Evolutionary conservation across 2,797 vertebrate genomes (phyloP).

Genomic region (Erpetoichthys calabaricus): DNA sequence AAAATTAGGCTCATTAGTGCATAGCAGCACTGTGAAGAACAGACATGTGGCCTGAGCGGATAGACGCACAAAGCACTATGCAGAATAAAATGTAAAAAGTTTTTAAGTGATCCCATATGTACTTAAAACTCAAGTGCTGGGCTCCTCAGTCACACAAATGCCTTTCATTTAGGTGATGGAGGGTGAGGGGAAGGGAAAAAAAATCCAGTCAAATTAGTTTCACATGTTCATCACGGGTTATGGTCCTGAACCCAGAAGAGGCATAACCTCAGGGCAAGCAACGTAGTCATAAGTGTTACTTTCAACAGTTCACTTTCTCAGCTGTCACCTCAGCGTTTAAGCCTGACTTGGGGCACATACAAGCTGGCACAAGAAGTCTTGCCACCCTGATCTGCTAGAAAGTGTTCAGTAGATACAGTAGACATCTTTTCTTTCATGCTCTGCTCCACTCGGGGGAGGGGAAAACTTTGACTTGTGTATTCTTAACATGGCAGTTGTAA

Average conservation of each 20-base stretch:
- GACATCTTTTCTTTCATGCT: no score
- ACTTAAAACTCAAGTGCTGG: conserved; percentile 34
- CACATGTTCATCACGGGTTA: conserved; percentile 37
- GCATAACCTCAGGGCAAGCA: conserved; percentile 17
- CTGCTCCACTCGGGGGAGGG: no score
- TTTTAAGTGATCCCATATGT: conserved; percentile 59
- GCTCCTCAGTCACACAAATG: conserved; percentile 42
- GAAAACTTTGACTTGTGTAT: no score
- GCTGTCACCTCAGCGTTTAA: not conserved
- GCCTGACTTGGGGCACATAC: not conserved
- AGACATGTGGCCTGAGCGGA: no score
- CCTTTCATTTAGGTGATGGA: conserved; percentile 42
- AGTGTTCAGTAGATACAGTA: no score
- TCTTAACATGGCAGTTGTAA: no score
- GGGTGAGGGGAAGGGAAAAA: conserved; percentile 22
- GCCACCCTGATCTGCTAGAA: not conserved
- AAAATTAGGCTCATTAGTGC: no score
- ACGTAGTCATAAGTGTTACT: not conserved
- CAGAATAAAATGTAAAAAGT: conserved; percentile 25
- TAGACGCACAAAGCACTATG: conserved; percentile 4
- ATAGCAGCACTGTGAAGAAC: no score
- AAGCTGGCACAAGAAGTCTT: not conserved
- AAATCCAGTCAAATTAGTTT: conserved; percentile 27
- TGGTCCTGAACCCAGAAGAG: conserved; percentile 25
- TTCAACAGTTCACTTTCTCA: not conserved